Evolutionary conservation across 53 echinoderm and acorn worm species (phyloP).

Genomic region (Antedon mediterranea): DNA sequence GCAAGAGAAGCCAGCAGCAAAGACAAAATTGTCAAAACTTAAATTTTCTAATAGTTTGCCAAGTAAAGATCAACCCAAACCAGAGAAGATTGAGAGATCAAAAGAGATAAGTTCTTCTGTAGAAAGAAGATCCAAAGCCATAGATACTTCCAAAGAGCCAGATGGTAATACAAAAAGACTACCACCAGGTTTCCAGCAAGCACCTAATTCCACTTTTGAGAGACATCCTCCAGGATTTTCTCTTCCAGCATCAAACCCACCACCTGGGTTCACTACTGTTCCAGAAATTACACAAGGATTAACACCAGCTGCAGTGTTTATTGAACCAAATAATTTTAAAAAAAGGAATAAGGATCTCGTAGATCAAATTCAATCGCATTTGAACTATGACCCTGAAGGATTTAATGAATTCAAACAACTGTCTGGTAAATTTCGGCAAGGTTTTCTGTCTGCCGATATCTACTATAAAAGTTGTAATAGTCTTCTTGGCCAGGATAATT

Average conservation of each 20-base stretch:
- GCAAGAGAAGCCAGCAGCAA: too few species aligned
- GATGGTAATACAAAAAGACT: background rate
- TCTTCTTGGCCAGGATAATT: constrained; percentile 50
- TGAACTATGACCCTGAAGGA: constrained; percentile 29
- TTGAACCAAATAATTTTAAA: constrained; percentile 44
- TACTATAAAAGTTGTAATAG: constrained; percentile 47
- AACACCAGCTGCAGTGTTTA: background rate
- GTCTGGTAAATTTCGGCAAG: constrained; percentile 54
- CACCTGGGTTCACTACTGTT: background rate
- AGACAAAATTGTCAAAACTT: too few species aligned
- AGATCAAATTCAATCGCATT: constrained; percentile 33
- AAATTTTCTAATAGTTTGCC: too few species aligned
- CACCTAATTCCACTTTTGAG: background rate
- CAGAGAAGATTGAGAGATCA: background rate
- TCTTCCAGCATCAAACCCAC: background rate
- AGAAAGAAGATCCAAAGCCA: background rate
- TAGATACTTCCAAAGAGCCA: background rate
- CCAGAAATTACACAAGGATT: background rate
- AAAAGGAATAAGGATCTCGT: constrained; percentile 56
- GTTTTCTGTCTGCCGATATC: constrained; percentile 23
- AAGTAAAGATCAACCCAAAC: too few species aligned
- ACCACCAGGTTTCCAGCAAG: constrained; percentile 15
- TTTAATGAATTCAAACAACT: constrained; percentile 59
- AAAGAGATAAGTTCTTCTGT: background rate
- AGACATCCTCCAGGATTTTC: constrained; percentile 59